A percentile compares a stretch with the other conserved stretches of the same genome.
Conservation (phyloP, 2,113 vertebrate species). For the Bos indicus region DNA sequence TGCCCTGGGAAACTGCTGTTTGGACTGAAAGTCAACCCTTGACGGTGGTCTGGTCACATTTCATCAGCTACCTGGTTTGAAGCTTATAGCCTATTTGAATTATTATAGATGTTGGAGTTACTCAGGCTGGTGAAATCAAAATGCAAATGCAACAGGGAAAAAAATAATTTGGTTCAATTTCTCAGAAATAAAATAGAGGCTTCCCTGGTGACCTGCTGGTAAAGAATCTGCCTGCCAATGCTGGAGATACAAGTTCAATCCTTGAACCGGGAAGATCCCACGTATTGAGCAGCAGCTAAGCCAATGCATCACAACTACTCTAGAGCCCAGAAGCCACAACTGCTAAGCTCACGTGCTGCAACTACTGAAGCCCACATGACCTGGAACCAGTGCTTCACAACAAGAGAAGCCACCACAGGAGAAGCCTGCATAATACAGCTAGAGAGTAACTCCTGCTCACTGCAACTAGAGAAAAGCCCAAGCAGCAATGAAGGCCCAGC, state of each 20-base stretch:
- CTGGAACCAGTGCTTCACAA: not conserved
- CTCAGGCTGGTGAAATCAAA: constrained; percentile 6
- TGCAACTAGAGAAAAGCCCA: not conserved
- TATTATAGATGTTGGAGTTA: constrained; percentile 11
- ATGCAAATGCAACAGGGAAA: constrained; percentile 6
- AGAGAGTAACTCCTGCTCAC: not conserved
- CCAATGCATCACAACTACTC: not conserved
- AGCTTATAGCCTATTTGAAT: not conserved
- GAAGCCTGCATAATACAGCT: not conserved
- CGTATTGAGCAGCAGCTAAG: not conserved
- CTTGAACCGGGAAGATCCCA: not conserved
- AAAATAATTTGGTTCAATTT: constrained; percentile 27
- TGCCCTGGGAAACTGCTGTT: not conserved
- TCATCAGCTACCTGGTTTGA: constrained; percentile 25
- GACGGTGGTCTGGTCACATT: constrained; percentile 5
- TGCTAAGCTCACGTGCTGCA: not conserved
- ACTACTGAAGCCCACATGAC: not conserved
- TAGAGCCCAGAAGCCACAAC: not conserved
- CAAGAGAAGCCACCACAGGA: not conserved
- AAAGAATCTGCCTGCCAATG: not conserved
- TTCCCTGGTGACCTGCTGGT: not conserved
- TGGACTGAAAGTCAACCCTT: not conserved
- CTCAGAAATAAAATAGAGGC: constrained; percentile 35
- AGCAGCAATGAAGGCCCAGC: not conserved
- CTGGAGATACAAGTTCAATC: not conserved